phyloP scores from a whole-genome alignment of 2,113 vertebrate genomes.

The Tupaia tana region DNA sequence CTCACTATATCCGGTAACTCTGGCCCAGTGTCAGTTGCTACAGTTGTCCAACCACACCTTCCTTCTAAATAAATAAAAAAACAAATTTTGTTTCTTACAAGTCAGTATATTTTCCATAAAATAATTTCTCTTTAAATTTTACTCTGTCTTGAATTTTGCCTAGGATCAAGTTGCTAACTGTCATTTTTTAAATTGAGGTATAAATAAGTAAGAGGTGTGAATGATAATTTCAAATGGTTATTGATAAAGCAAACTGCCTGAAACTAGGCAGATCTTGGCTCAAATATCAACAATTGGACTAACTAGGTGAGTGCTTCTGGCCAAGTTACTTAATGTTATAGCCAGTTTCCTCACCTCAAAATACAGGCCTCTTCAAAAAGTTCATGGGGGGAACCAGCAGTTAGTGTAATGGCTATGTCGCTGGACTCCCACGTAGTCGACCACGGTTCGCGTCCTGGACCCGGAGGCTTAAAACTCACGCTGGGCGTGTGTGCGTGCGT shows the following conservation, averaged over 20 bases:
- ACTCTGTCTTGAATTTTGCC: background rate
- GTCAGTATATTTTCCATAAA: background rate
- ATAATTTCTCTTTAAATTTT: constrained; percentile 31
- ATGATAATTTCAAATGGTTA: background rate
- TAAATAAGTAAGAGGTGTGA: background rate
- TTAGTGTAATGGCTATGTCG: too few species aligned
- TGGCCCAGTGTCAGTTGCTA: background rate
- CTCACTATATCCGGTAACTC: background rate
- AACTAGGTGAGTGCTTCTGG: background rate
- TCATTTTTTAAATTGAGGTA: constrained; percentile 21
- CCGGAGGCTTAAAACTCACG: too few species aligned
- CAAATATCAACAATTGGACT: background rate
- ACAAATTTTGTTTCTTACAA: background rate
- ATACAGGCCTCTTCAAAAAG: background rate
- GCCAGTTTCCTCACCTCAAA: background rate
- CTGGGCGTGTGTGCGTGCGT: too few species aligned
- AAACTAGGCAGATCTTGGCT: background rate
- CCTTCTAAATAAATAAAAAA: background rate
- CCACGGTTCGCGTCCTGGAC: too few species aligned
- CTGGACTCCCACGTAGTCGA: too few species aligned
- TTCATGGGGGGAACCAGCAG: too few species aligned
- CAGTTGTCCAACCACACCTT: background rate
- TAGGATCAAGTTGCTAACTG: constrained; percentile 3
- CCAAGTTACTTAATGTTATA: background rate
- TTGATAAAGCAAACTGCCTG: background rate